Percentiles rank a stretch among this genome's conserved stretches.
phyloP scores from a whole-genome alignment of 2,797 vertebrate species.

The Danio aesculapii region DNA sequence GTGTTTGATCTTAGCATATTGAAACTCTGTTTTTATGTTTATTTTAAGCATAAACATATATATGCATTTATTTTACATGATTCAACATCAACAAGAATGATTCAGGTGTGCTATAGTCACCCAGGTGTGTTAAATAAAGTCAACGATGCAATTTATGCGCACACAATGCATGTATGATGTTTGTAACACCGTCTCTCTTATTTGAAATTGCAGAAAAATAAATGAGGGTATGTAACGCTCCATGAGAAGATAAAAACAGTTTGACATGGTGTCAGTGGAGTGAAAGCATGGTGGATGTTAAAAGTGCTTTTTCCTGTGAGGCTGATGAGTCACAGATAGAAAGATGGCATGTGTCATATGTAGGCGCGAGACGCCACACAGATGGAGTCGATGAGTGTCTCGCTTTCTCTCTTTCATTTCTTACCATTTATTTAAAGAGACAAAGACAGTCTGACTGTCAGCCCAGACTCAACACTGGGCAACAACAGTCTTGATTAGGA shows the following conservation, averaged over 20 bases:
- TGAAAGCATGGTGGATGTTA: slow-evolving; percentile 42
- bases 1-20: background rate
- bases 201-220: background rate
- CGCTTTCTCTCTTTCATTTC: slow-evolving; percentile 39
- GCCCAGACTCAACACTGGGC: slow-evolving; percentile 29
- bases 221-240: background rate
- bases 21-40: too few relatives aligned
- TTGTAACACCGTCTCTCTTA: background rate
- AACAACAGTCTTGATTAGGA: slow-evolving; percentile 14
- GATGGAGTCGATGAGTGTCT: slow-evolving; percentile 61
- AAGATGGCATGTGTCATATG: slow-evolving; percentile 55
- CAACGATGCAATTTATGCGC: background rate
- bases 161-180: background rate
- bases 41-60: too few relatives aligned
- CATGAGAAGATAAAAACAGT: background rate
- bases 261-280: slow-evolving; percentile 6
- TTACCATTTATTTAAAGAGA: slow-evolving; percentile 56
- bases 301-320: slow-evolving; percentile 56
- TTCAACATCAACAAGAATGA: background rate
- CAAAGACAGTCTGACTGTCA: slow-evolving; percentile 34
- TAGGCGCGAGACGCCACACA: slow-evolving; percentile 61
- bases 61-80: background rate
- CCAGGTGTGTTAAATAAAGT: background rate
- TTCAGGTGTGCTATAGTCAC: too few relatives aligned
- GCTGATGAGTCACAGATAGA: slow-evolving; percentile 54